A percentile compares a stretch with the other conserved stretches of the same genome.
These are phyloP conservation scores for Athripsodes cinereus DNA, from an alignment of 2,888 invertebrate genomes.

Conservation along the genomic window DNA sequence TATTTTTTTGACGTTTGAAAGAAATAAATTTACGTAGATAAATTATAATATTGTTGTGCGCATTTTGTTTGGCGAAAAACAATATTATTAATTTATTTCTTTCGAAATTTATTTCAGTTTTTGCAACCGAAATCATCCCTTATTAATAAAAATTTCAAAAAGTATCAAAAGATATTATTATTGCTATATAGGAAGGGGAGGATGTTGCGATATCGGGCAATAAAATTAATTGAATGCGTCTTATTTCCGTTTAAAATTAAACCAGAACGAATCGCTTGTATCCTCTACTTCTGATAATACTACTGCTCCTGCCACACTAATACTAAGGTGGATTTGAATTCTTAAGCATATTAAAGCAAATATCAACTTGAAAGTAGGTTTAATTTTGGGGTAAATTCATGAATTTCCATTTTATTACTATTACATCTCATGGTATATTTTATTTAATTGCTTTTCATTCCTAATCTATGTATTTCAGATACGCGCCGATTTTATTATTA, in stretches of 20 bases:
- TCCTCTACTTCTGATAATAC: conserved; percentile 9
- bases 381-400: neutral
- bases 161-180: neutral
- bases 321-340: too few relatives aligned
- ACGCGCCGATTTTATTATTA: too few relatives aligned
- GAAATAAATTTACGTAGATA: too few relatives aligned
- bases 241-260: conserved; percentile 27
- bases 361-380: neutral
- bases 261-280: conserved; percentile 19
- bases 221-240: conserved; percentile 29
- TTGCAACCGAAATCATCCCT: too few relatives aligned
- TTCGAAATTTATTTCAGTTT: conserved; percentile 1
- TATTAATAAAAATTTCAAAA: conserved; percentile 2
- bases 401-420: neutral
- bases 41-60: too few relatives aligned
- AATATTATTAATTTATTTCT: too few relatives aligned
- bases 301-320: too few relatives aligned
- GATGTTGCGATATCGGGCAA: conserved; percentile 21
- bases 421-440: neutral
- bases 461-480: neutral
- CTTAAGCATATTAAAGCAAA: too few relatives aligned
- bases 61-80: too few relatives aligned
- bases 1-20: too few relatives aligned
- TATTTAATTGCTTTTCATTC: neutral
- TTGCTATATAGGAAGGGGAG: conserved; percentile 3